A percentile compares a stretch with the other conserved stretches of the same genome.
Evolutionary conservation across 1,140 invertebrate species (phyloP).

Genomic region (Ceratina japonica): DNA sequence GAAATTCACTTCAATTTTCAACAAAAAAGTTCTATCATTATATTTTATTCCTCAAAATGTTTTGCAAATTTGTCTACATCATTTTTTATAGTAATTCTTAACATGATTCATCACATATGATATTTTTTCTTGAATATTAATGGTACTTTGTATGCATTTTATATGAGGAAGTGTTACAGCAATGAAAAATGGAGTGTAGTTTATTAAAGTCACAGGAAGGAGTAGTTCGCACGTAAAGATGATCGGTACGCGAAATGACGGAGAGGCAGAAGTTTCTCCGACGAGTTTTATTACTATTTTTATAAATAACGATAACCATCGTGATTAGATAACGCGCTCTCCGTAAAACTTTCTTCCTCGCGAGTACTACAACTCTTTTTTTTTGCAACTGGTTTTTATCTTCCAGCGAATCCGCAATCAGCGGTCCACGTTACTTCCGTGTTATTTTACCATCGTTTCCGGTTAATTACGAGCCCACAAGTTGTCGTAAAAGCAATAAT

Average conservation of each 20-base stretch:
- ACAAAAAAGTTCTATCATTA: no score
- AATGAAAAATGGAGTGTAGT: no score
- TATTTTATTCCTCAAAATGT: no score
- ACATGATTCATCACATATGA: no score
- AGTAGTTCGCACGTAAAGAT: background rate
- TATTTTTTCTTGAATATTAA: no score
- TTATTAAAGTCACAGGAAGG: no score
- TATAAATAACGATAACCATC: slow-evolving; percentile 19
- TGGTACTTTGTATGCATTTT: no score
- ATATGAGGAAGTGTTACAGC: slow-evolving; percentile 5
- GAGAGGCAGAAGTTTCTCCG: slow-evolving; percentile 27
- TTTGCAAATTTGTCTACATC: no score
- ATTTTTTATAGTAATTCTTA: no score
- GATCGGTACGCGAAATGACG: background rate
- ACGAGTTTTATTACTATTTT: slow-evolving; percentile 30
- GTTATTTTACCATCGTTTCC: slow-evolving; percentile 11
- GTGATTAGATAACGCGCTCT: slow-evolving; percentile 26
- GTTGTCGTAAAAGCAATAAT: slow-evolving; percentile 5
- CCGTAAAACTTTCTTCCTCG: slow-evolving; percentile 22
- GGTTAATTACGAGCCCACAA: background rate
- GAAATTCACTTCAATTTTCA: background rate
- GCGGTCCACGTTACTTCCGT: slow-evolving; percentile 12
- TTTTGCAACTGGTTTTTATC: background rate
- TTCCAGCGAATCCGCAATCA: background rate
- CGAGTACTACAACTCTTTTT: background rate